These are phyloP conservation scores for Todiramphus saurophagus DNA, from an alignment of 2,113 vertebrate genomes.

Conservation along the genomic window DNA sequence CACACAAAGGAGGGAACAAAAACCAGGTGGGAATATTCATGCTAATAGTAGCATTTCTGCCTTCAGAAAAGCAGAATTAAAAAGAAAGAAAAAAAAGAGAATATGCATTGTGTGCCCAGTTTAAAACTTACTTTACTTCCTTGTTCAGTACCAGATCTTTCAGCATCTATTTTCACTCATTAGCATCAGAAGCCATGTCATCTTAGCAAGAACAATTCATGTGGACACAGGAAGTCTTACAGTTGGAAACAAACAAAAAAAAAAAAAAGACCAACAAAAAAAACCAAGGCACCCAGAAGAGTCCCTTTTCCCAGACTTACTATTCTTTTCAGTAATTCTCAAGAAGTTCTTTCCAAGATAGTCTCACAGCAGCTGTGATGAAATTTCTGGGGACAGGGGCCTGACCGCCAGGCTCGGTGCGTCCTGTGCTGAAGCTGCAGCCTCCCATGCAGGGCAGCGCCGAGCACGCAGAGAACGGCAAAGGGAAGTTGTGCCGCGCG, in stretches of 20 bases:
- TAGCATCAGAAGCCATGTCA: neutral
- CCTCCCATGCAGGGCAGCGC: neutral
- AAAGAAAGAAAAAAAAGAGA: neutral
- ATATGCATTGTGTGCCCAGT: fast-evolving
- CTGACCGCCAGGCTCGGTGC: fast-evolving
- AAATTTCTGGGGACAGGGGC: neutral
- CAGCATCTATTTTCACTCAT: neutral
- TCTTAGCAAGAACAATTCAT: neutral
- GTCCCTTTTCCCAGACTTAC: constrained; percentile 1
- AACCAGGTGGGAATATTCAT: neutral
- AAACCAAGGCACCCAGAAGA: neutral
- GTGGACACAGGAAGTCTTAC: neutral
- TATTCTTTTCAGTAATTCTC: neutral
- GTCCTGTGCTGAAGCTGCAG: neutral
- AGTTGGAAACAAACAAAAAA: neutral
- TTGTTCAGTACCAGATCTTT: neutral
- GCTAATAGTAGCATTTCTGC: neutral
- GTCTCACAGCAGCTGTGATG: neutral
- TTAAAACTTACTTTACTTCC: neutral
- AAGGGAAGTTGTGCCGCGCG: neutral
- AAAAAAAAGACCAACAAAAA: no score
- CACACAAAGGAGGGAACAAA: neutral
- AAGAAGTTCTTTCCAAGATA: neutral
- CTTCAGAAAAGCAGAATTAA: neutral
- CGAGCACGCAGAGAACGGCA: fast-evolving